phyloP scores from a whole-genome alignment of 2,888 invertebrate genomes.

The Hemaris fuciformis region DNA sequence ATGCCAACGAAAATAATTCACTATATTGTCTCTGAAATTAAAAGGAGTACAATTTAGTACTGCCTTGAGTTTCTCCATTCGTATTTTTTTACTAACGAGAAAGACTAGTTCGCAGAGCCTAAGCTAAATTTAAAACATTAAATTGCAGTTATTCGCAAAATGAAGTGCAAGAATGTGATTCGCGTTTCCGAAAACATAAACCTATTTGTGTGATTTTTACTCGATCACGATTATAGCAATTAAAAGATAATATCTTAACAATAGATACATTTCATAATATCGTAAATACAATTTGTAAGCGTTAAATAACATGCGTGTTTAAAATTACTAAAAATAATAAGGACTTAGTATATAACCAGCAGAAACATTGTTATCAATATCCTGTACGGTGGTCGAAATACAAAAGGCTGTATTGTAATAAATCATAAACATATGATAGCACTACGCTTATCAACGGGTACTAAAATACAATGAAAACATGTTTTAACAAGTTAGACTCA shows the following conservation, averaged over 20 bases:
- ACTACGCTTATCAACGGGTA: slow-evolving; percentile 4
- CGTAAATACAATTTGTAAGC: background rate
- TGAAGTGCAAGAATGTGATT: background rate
- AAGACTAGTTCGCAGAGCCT: background rate
- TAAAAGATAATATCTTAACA: background rate
- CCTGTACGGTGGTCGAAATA: slow-evolving; percentile 1
- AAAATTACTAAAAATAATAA: background rate
- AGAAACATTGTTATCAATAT: slow-evolving; percentile 9
- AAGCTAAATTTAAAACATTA: background rate
- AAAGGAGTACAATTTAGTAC: slow-evolving; percentile 16
- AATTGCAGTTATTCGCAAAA: background rate
- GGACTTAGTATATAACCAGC: background rate
- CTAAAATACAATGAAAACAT: background rate
- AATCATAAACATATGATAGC: slow-evolving; percentile 8
- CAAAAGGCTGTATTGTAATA: slow-evolving; percentile 9
- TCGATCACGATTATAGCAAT: background rate
- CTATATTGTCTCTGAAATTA: slow-evolving; percentile 89
- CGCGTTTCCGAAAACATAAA: background rate
- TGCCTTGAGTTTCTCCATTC: slow-evolving; percentile 3
- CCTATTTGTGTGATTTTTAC: background rate
- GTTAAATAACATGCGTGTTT: background rate
- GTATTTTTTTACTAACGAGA: background rate
- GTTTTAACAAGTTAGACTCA: slow-evolving; percentile 38
- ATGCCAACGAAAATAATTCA: slow-evolving; percentile 93
- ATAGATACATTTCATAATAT: background rate